These are phyloP conservation scores for Sarcophaga peregrina DNA, from an alignment of 1,140 invertebrate genomes.

Conservation along the genomic window DNA sequence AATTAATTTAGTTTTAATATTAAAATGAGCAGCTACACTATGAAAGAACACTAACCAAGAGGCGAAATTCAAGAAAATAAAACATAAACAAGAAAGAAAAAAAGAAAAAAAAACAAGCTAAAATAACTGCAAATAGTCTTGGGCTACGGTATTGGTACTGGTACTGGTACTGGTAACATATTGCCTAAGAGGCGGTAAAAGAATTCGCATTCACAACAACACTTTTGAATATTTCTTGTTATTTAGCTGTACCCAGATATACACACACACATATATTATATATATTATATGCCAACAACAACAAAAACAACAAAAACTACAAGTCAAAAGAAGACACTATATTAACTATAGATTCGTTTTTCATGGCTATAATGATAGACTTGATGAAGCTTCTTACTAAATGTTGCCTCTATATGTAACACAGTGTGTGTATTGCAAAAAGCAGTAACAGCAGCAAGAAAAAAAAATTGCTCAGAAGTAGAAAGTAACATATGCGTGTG, in stretches of 20 bases:
- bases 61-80: neutral
- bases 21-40: neutral
- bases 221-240: neutral
- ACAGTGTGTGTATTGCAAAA: neutral
- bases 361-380: slow-evolving; percentile 32
- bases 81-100: neutral
- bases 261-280: neutral
- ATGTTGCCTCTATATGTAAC: neutral
- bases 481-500: slow-evolving; percentile 40
- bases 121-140: slow-evolving; percentile 41
- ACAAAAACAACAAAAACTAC: too few relatives aligned
- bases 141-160: neutral
- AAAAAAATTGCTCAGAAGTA: slow-evolving; percentile 18
- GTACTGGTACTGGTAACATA: slow-evolving; percentile 28
- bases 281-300: too few relatives aligned
- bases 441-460: neutral
- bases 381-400: slow-evolving; percentile 30
- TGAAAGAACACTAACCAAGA: too few relatives aligned
- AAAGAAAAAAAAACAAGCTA: neutral
- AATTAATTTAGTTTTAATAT: slow-evolving; percentile 26
- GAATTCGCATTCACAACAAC: neutral
- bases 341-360: neutral
- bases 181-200: slow-evolving; percentile 34
- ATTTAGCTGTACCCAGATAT: neutral
- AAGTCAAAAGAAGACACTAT: too few relatives aligned